Percentiles rank a stretch among this genome's conserved stretches.
These are phyloP conservation scores for Climacteris rufus DNA, from an alignment of 2,113 vertebrate genomes.

Conservation along the genomic window DNA sequence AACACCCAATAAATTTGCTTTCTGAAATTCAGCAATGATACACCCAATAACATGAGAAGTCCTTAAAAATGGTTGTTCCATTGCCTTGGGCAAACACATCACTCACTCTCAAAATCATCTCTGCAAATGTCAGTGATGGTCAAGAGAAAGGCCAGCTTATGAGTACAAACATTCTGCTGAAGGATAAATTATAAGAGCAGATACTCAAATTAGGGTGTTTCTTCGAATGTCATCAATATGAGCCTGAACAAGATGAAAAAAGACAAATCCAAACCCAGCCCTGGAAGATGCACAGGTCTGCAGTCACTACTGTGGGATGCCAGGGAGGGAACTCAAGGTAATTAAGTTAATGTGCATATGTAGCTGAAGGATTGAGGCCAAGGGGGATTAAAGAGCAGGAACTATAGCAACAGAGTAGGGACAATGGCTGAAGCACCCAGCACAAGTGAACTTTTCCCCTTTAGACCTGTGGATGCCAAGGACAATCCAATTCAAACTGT, in stretches of 20 bases:
- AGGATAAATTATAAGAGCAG: not conserved
- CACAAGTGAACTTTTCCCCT: slow-evolving; percentile 39
- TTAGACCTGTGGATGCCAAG: not conserved
- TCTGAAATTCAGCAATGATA: not conserved
- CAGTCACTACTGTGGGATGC: not conserved
- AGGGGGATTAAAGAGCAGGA: slow-evolving; percentile 18
- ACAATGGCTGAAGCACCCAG: not conserved
- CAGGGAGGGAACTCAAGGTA: not conserved
- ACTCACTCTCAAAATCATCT: not conserved
- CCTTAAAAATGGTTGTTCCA: not conserved
- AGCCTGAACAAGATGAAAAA: not conserved
- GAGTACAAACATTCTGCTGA: not conserved
- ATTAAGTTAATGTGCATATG: slow-evolving; percentile 32
- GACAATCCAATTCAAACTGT: not conserved
- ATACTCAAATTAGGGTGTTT: not conserved
- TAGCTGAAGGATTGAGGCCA: slow-evolving; percentile 54
- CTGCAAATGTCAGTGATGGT: not conserved
- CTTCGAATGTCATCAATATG: not conserved
- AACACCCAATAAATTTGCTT: not conserved
- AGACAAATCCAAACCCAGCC: not conserved
- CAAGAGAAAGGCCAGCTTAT: not conserved
- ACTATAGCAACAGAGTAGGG: slow-evolving; percentile 16
- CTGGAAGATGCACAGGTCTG: not conserved
- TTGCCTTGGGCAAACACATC: not conserved
- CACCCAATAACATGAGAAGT: not conserved